Evolutionary conservation across 1,140 invertebrate species (phyloP).

Genomic region (Oryctes rhinoceros): DNA sequence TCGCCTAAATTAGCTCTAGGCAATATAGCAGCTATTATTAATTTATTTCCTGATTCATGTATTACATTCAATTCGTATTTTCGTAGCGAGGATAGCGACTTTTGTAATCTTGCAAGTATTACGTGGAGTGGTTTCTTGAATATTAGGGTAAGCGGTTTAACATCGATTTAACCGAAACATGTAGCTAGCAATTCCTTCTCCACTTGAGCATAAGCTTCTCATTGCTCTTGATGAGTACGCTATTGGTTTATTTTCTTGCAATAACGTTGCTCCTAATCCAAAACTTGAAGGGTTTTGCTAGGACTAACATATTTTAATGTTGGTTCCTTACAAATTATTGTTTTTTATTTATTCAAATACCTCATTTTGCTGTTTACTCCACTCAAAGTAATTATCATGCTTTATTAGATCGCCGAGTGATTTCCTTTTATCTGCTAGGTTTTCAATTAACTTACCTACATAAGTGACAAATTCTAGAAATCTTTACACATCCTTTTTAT

Average conservation of each 20-base stretch:
- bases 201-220: slow-evolving; percentile 51
- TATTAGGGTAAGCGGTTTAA: slow-evolving; percentile 52
- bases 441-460: slow-evolving; percentile 57
- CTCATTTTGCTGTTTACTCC: slow-evolving; percentile 43
- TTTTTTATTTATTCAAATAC: slow-evolving; percentile 53
- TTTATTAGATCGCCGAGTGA: slow-evolving; percentile 51
- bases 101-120: slow-evolving; percentile 48
- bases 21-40: slow-evolving; percentile 52
- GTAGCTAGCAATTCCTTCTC: slow-evolving; percentile 53
- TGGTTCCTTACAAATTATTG: slow-evolving; percentile 49
- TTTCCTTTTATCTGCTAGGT: slow-evolving; percentile 52
- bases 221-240: slow-evolving; percentile 59
- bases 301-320: slow-evolving; percentile 54
- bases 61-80: slow-evolving; percentile 49
- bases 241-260: slow-evolving; percentile 57
- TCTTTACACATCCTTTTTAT: slow-evolving; percentile 55
- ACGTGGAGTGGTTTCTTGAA: slow-evolving; percentile 50
- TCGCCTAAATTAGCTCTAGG: slow-evolving; percentile 46
- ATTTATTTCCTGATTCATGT: slow-evolving; percentile 52
- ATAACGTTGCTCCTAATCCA: slow-evolving; percentile 57
- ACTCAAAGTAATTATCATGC: background rate
- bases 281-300: slow-evolving; percentile 48
- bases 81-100: slow-evolving; percentile 47
- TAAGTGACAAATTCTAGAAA: slow-evolving; percentile 58
- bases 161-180: slow-evolving; percentile 54